These are phyloP conservation scores for Eulemur macaco DNA, from an alignment of 2,113 vertebrate species.

Conservation along the genomic window DNA sequence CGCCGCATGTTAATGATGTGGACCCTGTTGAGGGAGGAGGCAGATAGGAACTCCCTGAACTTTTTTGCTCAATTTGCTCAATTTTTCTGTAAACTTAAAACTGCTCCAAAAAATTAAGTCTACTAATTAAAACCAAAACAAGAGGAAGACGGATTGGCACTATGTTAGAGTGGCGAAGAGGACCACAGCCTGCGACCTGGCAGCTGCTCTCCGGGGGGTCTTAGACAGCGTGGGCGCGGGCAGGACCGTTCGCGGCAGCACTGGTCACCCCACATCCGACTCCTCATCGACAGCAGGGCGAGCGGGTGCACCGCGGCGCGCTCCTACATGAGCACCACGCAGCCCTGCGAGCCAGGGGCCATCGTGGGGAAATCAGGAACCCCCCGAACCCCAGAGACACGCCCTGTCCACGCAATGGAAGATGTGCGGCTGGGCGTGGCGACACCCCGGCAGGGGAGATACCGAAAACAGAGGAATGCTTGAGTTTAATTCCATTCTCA, in stretches of 20 bases:
- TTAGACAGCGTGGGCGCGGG: accelerated
- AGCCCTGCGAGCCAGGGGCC: accelerated
- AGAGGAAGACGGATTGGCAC: neutral
- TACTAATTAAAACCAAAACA: neutral
- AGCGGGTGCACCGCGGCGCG: accelerated
- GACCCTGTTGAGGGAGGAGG: accelerated
- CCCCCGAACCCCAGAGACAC: accelerated
- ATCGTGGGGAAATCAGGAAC: accelerated
- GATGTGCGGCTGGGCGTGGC: accelerated
- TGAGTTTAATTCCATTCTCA: accelerated
- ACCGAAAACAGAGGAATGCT: neutral
- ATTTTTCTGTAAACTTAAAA: neutral
- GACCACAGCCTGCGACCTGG: accelerated
- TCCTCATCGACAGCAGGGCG: accelerated
- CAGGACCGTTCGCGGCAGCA: accelerated
- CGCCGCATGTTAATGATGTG: accelerated
- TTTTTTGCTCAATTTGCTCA: too few species aligned
- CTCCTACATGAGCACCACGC: accelerated
- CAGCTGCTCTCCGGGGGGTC: accelerated
- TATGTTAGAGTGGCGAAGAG: neutral
- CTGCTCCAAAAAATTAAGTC: neutral
- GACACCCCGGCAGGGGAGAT: accelerated
- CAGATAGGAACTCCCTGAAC: accelerated
- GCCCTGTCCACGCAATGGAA: accelerated
- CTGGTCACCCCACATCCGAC: accelerated